Conservation (phyloP, 2,888 invertebrate genomes). For the Kuschelorhynchus macadamiae region DNA sequence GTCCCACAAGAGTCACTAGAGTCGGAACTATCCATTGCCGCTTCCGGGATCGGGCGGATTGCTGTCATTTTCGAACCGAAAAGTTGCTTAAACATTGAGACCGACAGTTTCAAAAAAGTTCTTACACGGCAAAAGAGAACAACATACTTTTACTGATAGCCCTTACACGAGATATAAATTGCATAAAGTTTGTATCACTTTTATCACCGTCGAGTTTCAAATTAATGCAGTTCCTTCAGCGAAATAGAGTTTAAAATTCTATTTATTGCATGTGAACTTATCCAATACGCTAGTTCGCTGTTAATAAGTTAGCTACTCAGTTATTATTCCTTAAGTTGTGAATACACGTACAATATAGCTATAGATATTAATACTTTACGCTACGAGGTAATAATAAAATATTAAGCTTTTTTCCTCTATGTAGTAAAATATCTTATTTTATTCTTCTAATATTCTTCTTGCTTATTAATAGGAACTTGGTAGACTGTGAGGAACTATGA, state of each 20-base stretch:
- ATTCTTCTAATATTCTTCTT: constrained; percentile 25
- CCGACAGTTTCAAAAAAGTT: constrained; percentile 25
- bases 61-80: constrained; percentile 61
- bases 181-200: too few relatives aligned
- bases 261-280: too few relatives aligned
- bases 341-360: constrained; percentile 1
- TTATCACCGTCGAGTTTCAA: too few relatives aligned
- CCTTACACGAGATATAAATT: too few relatives aligned
- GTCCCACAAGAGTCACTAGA: constrained; percentile 66
- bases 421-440: constrained; percentile 34
- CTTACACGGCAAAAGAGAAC: too few relatives aligned
- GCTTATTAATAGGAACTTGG: constrained; percentile 51
- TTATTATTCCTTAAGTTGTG: constrained; percentile 8
- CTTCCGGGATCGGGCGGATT: constrained; percentile 63
- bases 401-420: constrained; percentile 25
- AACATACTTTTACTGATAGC: too few relatives aligned
- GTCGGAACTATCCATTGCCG: constrained; percentile 65
- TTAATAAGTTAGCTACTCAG: too few relatives aligned
- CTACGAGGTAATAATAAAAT: constrained; percentile 18
- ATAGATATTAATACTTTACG: neutral
- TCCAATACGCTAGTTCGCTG: too few relatives aligned
- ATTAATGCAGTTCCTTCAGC: too few relatives aligned
- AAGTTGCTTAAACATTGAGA: constrained; percentile 46
- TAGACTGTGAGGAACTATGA: constrained; percentile 48
- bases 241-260: too few relatives aligned